Base-by-base conservation (phyloP, 92 coral and sea anemone genomes). In the Porites evermanni region DNA sequence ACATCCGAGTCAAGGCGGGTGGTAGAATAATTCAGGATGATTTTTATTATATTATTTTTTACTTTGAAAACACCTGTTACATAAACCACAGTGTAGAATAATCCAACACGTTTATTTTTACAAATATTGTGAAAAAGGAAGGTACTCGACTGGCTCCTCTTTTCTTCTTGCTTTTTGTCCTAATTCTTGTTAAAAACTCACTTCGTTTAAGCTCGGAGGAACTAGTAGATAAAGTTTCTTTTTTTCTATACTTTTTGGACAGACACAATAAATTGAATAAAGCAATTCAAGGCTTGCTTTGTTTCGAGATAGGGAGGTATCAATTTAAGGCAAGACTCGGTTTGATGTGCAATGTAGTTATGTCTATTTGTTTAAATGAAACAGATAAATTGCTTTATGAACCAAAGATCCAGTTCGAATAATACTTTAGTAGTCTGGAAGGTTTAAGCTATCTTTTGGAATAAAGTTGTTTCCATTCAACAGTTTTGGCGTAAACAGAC, bases 1-100 rank as follows among this genome's bases (percentile, higher is more conserved):
- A 83, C 72, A 64, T 83, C 54, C 73, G 64, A 21, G 73, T 63
- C 50, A 61, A 61, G 80, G 60, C 87, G 87, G 87, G 87, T 51
- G 87, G 87, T 75, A 73, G 74, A 83, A 24, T 83, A 73, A 64
- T 83, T 53, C 11, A n/a, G 26, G 70, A 29, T 73, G 72, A 83
- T 83, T 63, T 73, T 74, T 73, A 83, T 73, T 74, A 73, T 73
- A 74, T 83, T 74, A 74, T 52, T 74, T 44, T 74, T 24, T 64
- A 50, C 64, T 32, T 44, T 16, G 54, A 56, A 83, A 81, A 60
- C 87, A 83, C 66, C 87, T 83, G 87, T 72, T 74, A 20, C 64
- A 58, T 26, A 71, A 58, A 83, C 87, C 80, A 53, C 80, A 74
- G 63, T 23, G 80, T 19, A 32, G 54, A 73, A 74, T 61, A 63